Conservation (phyloP, 1,140 invertebrate species). For the Drosophila azteca region DNA sequence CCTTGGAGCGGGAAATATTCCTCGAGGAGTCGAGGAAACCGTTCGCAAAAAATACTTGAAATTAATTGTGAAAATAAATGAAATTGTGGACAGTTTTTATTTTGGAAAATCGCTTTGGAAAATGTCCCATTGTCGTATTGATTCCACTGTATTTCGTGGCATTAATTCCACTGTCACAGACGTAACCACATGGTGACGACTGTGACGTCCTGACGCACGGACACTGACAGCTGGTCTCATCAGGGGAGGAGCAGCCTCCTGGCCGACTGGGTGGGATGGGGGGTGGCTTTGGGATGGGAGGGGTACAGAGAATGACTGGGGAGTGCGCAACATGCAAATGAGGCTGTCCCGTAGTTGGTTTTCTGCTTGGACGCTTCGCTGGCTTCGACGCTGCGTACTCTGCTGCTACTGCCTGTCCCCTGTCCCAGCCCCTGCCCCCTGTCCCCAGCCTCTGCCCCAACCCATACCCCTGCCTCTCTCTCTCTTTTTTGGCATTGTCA, state of each 20-base stretch:
- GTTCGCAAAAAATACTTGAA: too few relatives aligned
- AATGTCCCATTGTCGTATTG: too few relatives aligned
- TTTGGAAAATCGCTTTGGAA: too few relatives aligned
- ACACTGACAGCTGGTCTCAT: conserved; percentile 60
- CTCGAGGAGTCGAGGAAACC: too few relatives aligned
- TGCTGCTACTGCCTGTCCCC: neutral
- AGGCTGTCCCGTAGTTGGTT: conserved; percentile 79
- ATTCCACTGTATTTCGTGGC: conserved; percentile 45
- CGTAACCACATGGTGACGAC: conserved; percentile 78
- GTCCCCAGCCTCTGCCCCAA: too few relatives aligned
- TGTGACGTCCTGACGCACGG: conserved; percentile 73
- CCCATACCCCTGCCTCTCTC: too few relatives aligned
- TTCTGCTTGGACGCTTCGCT: conserved; percentile 79
- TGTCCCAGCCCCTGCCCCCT: neutral
- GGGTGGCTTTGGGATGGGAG: too few relatives aligned
- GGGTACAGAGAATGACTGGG: neutral
- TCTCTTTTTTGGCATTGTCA: conserved; percentile 23
- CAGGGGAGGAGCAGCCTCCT: conserved; percentile 6
- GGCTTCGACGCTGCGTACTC: conserved; percentile 53
- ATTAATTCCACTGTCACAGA: conserved; percentile 73
- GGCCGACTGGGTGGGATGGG: neutral
- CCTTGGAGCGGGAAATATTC: too few relatives aligned
- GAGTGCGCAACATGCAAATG: conserved; percentile 67
- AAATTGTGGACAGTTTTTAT: too few relatives aligned
- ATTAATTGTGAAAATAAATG: too few relatives aligned